These are phyloP conservation scores for Slavum lentiscoides DNA, from an alignment of 2,888 invertebrate species.

Conservation along the genomic window DNA sequence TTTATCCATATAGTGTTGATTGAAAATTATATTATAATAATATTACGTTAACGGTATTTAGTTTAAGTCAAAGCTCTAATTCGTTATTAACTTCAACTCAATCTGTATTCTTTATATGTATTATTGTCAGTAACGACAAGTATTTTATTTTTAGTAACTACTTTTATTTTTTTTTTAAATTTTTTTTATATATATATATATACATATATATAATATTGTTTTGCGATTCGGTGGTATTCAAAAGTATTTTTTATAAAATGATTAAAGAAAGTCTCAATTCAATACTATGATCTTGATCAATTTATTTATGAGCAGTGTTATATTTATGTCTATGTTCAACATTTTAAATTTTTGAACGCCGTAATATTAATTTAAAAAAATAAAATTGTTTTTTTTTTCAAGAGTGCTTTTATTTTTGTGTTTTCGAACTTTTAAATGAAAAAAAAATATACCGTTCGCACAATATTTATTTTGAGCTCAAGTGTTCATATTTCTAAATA, in stretches of 20 bases:
- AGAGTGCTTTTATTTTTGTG: background rate
- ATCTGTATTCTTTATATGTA: constrained; percentile 36
- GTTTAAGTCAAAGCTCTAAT: constrained; percentile 14
- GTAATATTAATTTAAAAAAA: background rate
- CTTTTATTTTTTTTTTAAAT: too few relatives aligned
- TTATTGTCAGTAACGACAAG: constrained; percentile 32
- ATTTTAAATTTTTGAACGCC: background rate
- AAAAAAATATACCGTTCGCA: background rate
- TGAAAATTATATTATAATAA: constrained; percentile 11
- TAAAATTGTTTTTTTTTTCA: constrained; percentile 10
- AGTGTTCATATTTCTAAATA: background rate
- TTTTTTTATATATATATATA: constrained; percentile 5
- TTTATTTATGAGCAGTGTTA: constrained; percentile 1
- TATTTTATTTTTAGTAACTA: constrained; percentile 44
- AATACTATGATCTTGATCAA: background rate
- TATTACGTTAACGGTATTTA: constrained; percentile 14
- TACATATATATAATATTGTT: background rate
- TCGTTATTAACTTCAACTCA: constrained; percentile 28
- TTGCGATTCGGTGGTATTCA: constrained; percentile 40
- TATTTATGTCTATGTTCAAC: background rate
- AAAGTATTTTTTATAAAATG: background rate
- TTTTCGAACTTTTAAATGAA: background rate
- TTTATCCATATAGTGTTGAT: background rate
- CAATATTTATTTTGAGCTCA: constrained; percentile 5
- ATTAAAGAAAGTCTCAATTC: background rate